Conservation (phyloP, 2,888 invertebrate species). For the Malthinus seriepunctatus region DNA sequence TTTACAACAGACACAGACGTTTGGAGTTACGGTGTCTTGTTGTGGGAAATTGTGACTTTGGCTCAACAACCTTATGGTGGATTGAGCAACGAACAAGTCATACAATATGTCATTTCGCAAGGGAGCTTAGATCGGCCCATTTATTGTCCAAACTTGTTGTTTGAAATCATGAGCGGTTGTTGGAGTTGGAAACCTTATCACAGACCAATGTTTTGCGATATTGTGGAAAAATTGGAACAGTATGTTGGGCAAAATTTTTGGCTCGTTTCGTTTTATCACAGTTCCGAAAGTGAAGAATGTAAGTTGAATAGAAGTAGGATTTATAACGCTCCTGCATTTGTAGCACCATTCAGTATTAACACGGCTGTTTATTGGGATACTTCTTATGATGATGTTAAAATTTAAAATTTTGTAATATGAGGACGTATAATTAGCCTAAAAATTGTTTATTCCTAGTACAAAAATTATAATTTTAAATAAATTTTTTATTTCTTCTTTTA, state of each 20-base stretch:
- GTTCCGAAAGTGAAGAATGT: slow-evolving; percentile 62
- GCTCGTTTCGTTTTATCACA: slow-evolving; percentile 66
- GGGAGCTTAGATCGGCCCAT: slow-evolving; percentile 64
- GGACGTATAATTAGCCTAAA: too few species aligned
- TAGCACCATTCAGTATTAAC: slow-evolving; percentile 7
- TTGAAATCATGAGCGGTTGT: slow-evolving; percentile 68
- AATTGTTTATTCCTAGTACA: too few species aligned
- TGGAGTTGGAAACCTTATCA: slow-evolving; percentile 67
- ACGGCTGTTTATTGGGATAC: slow-evolving; percentile 38
- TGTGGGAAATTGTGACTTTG: slow-evolving; percentile 77
- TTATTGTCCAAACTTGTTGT: slow-evolving; percentile 67
- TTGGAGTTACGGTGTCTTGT: slow-evolving; percentile 73
- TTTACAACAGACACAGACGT: slow-evolving; percentile 66
- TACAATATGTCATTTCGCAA: slow-evolving; percentile 61
- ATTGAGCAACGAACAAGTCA: slow-evolving; percentile 65
- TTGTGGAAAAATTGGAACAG: slow-evolving; percentile 61
- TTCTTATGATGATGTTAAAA: slow-evolving; percentile 44
- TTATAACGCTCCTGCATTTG: slow-evolving; percentile 42
- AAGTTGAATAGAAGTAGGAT: slow-evolving; percentile 38
- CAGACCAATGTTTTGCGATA: slow-evolving; percentile 66
- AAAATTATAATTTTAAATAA: too few species aligned
- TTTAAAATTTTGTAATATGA: too few species aligned
- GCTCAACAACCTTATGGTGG: slow-evolving; percentile 78
- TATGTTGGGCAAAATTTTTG: slow-evolving; percentile 62
- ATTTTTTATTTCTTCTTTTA: too few species aligned